phyloP scores from a whole-genome alignment of 1,140 invertebrate genomes.

The Berghia stephanieae region DNA sequence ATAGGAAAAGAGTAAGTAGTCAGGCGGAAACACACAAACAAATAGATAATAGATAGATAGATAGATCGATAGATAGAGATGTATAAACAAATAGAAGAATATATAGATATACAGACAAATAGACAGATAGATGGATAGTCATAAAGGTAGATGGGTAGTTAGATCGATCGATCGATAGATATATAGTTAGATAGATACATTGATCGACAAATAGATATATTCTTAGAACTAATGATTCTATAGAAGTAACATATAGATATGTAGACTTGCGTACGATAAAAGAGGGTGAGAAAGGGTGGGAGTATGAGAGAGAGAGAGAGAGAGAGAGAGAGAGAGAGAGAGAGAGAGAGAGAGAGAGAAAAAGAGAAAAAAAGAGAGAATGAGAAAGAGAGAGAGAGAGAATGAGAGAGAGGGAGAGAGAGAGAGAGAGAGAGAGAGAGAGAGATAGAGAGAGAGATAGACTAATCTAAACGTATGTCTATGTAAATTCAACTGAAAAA shows the following conservation, averaged over 20 bases:
- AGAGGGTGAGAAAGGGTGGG: constrained; percentile 9
- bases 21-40: background rate
- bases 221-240: background rate
- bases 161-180: background rate
- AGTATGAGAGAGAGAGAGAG: background rate
- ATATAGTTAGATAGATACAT: background rate
- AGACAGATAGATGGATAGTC: constrained; percentile 20
- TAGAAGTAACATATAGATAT: constrained; percentile 3
- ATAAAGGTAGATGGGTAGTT: background rate
- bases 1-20: background rate
- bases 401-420: background rate
- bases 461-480: too few species aligned
- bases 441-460: background rate
- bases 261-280: constrained; percentile 3
- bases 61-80: constrained; percentile 12
- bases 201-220: constrained; percentile 18
- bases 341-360: background rate
- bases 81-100: constrained; percentile 20
- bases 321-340: background rate
- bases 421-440: background rate
- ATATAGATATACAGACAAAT: background rate
- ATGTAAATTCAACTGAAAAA: too few species aligned
- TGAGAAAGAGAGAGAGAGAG: constrained; percentile 10
- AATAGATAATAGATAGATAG: constrained; percentile 19
- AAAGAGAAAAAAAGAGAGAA: background rate